Evolutionary conservation across 2,113 vertebrate genomes (phyloP).

Genomic region (Mustela lutreola): DNA sequence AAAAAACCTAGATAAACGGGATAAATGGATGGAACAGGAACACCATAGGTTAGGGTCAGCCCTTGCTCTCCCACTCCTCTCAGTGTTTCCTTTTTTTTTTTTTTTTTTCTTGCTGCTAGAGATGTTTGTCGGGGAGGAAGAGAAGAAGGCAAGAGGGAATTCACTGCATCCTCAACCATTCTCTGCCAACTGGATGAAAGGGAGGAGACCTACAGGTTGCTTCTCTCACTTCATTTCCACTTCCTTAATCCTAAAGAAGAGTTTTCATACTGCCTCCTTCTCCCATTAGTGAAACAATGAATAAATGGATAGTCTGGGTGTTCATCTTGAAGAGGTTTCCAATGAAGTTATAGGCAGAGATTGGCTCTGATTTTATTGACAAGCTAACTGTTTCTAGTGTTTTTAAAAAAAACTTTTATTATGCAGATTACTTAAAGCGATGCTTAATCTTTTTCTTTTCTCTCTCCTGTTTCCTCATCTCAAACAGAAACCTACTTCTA

Average conservation of each 20-base stretch:
- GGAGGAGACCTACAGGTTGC: background rate
- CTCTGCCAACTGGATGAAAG: background rate
- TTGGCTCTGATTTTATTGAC: slow-evolving; percentile 10
- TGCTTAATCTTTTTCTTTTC: slow-evolving; percentile 1
- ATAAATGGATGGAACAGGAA: background rate
- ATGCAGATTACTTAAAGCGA: background rate
- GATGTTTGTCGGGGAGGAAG: background rate
- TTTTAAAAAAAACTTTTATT: slow-evolving; percentile 54
- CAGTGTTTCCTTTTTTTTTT: background rate
- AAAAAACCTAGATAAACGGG: background rate
- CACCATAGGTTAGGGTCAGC: background rate
- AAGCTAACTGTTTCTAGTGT: background rate
- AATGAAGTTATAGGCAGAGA: background rate
- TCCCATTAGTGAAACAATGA: background rate
- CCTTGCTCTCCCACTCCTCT: background rate
- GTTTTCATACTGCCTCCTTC: background rate
- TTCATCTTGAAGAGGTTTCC: background rate
- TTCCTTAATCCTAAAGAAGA: background rate
- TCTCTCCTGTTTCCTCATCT: background rate
- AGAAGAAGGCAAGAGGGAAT: background rate
- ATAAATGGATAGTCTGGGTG: background rate
- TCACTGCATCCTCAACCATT: background rate
- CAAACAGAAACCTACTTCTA: slow-evolving; percentile 25
- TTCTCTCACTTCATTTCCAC: background rate
- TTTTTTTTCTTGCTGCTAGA: background rate